A percentile compares a stretch with the other conserved stretches of the same genome.
Evolutionary conservation across 2,113 vertebrate species (phyloP).

Genomic region (Platichthys flesus): DNA sequence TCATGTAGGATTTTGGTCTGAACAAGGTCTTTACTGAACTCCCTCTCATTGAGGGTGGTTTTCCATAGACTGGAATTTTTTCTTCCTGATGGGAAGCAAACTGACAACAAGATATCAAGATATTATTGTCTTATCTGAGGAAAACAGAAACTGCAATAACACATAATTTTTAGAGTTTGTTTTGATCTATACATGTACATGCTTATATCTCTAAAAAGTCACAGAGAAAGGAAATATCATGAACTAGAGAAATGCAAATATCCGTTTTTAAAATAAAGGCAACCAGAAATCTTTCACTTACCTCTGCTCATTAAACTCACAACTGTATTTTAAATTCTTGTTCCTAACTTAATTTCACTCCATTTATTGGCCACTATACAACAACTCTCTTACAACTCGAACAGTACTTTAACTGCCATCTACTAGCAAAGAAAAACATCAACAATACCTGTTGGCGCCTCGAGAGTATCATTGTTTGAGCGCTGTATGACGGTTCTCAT

Average conservation of each 20-base stretch:
- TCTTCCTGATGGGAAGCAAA: constrained; percentile 9
- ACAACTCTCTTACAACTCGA: too few relatives aligned
- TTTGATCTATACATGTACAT: too few relatives aligned
- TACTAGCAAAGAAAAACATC: constrained; percentile 22
- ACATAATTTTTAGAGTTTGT: too few relatives aligned
- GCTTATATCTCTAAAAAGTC: too few relatives aligned
- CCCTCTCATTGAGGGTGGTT: not conserved
- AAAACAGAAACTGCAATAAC: not conserved
- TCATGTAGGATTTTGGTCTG: not conserved
- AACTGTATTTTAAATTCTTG: too few relatives aligned
- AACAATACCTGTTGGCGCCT: constrained; percentile 35
- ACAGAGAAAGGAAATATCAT: too few relatives aligned
- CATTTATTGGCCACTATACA: not conserved
- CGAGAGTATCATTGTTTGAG: not conserved
- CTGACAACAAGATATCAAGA: not conserved
- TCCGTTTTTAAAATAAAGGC: too few relatives aligned
- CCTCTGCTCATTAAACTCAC: too few relatives aligned
- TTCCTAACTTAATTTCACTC: too few relatives aligned
- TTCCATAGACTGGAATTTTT: constrained; percentile 1
- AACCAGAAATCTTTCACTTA: too few relatives aligned
- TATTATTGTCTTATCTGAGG: not conserved
- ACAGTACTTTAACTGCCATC: constrained; percentile 25
- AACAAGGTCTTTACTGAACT: not conserved
- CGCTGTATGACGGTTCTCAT: constrained; percentile 35
- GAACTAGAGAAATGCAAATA: too few relatives aligned